Percentiles rank a stretch among this genome's conserved stretches.
Evolutionary conservation across 2,888 invertebrate species (phyloP).

Genomic region (Lepidochitona cinerea): DNA sequence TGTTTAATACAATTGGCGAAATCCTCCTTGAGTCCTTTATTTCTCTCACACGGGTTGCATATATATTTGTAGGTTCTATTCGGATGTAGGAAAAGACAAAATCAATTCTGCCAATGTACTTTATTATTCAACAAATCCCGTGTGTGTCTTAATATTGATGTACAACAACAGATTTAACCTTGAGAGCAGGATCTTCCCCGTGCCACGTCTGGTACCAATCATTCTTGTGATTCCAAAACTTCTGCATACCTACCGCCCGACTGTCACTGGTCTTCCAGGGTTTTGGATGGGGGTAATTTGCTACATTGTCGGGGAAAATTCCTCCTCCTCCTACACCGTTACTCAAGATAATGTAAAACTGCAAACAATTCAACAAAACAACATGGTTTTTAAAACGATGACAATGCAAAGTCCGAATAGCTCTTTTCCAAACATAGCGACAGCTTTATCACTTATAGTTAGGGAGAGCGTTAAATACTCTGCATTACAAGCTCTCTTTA

Average conservation of each 20-base stretch:
- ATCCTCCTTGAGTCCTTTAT: too few relatives aligned
- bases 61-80: too few relatives aligned
- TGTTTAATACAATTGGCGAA: too few relatives aligned
- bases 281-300: background rate
- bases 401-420: too few relatives aligned
- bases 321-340: background rate
- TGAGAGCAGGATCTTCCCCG: background rate
- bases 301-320: background rate
- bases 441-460: too few relatives aligned
- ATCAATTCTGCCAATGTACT: too few relatives aligned
- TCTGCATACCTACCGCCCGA: background rate
- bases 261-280: background rate
- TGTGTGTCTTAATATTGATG: background rate
- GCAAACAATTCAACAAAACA: background rate
- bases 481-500: too few relatives aligned
- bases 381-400: background rate
- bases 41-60: too few relatives aligned
- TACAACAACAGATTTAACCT: background rate
- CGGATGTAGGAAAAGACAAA: too few relatives aligned
- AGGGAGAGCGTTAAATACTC: too few relatives aligned
- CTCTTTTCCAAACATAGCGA: too few relatives aligned
- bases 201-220: conserved; percentile 2
- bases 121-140: too few relatives aligned
- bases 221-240: background rate
- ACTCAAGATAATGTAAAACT: background rate